Evolutionary conservation across 2,113 vertebrate species (phyloP), one percentile per base, ranked within the genome.

Genomic region (Mesitornis unicolor): DNA sequence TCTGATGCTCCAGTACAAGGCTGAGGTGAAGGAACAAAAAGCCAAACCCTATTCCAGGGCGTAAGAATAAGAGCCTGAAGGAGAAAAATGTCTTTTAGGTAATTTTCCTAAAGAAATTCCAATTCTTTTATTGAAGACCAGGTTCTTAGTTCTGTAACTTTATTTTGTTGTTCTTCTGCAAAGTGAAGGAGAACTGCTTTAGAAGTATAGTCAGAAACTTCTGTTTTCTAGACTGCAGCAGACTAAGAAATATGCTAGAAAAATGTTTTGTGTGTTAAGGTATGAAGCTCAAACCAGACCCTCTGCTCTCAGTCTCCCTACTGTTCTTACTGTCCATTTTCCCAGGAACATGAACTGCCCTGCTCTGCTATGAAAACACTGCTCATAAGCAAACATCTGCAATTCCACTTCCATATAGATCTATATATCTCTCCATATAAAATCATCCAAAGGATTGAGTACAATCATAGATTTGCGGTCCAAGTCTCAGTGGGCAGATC

Each of bases 141-240:
- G 38, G 3, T 33, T 78, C 87, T 93, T 78, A 89, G 73, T 93
- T 96, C 65, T 64, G 25, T 28, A 97, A 97, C 95, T 97, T 97
- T 93, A 67, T 68, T 92, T 76, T 87, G 88, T 94, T 95, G 57
- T 90, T 91, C 75, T 96, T 25, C 47, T 38, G 20, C 81, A 75
- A 78, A 43, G 85, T n/a, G 50, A 73, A 65, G 51, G 25, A 82
- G 33, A 89, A n/a, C 47, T 68, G 50, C 68, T 82, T 84, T 70
- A 33, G 28, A 95, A 88, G 59, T 10, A 42, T n/a, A 56, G 50
- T 22, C 36, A 38, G 47, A 68, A 87, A 93, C 79, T 92, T 95
- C 36, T 78, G 65, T 56, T 89, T 93, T 78, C 86, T 50, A 57
- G 64, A 81, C 69, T 20, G 10, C 20, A 17, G 69, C 6, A 50